phyloP scores from a whole-genome alignment of 2,888 invertebrate species.

The Parnassius orleans region DNA sequence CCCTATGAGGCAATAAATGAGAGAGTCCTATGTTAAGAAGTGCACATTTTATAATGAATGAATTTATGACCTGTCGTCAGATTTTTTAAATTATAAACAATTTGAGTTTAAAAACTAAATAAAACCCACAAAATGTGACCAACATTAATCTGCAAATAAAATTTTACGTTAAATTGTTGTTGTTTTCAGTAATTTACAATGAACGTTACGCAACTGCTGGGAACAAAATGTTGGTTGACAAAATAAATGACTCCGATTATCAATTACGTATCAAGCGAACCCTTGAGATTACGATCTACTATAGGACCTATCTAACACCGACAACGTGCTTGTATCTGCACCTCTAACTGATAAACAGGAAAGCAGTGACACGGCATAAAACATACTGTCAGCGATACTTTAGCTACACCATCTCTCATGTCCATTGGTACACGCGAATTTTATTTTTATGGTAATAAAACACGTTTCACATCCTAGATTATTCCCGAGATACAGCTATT shows the following conservation, averaged over 20 bases:
- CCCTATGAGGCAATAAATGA: no score
- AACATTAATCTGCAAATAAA: no score
- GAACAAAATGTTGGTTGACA: neutral
- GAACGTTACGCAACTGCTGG: no score
- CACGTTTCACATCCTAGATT: constrained; percentile 22
- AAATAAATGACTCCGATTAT: constrained; percentile 9
- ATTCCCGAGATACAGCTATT: constrained; percentile 4
- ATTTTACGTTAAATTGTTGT: no score
- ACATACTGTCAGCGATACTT: constrained; percentile 25
- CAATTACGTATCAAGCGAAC: constrained; percentile 21
- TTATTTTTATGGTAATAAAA: constrained; percentile 25
- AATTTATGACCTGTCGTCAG: no score
- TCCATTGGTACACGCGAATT: constrained; percentile 21
- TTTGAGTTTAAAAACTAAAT: no score
- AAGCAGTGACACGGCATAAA: constrained; percentile 24
- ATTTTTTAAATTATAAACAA: no score
- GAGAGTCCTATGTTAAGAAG: no score
- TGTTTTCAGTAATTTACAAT: no score
- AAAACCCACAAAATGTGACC: no score
- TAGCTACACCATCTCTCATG: constrained; percentile 24
- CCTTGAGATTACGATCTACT: constrained; percentile 24
- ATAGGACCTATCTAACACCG: constrained; percentile 23
- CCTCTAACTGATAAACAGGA: constrained; percentile 26
- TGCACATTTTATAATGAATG: no score
- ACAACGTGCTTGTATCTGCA: constrained; percentile 23